Conservation (phyloP, 2,113 vertebrate genomes). For the Heterochromis multidens region DNA sequence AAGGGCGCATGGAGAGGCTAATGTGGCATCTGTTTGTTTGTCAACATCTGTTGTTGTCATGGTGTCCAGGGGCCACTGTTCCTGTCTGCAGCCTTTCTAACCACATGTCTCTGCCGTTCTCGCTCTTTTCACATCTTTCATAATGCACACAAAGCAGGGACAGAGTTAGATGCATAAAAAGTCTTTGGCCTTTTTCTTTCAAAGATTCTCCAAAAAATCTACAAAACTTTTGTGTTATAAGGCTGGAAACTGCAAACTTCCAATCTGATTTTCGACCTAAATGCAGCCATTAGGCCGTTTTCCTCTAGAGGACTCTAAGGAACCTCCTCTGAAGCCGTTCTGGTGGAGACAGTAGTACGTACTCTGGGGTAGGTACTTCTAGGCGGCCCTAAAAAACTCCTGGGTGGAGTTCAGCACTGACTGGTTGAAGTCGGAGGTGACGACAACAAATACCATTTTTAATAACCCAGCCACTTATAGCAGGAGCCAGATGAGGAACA, state of each 20-base stretch:
- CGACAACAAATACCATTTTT: not conserved
- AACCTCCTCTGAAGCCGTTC: not conserved
- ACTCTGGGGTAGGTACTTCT: not conserved
- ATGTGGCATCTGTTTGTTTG: constrained; percentile 21
- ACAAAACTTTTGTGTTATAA: not conserved
- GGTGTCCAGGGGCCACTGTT: not conserved
- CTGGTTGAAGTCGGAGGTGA: not conserved
- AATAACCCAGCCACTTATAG: not conserved
- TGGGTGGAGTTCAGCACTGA: no score
- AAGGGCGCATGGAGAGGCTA: not conserved
- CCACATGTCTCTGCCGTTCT: not conserved
- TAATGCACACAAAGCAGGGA: not conserved
- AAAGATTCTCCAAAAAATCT: not conserved
- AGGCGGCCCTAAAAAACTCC: not conserved
- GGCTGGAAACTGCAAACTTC: not conserved
- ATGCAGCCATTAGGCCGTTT: not conserved
- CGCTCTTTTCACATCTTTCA: not conserved
- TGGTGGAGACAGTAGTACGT: not conserved
- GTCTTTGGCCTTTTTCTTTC: not conserved
- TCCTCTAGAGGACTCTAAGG: not conserved
- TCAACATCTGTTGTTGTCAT: not conserved
- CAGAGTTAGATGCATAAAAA: not conserved
- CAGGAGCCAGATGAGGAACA: not conserved
- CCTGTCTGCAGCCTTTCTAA: not conserved
- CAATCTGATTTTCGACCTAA: not conserved